Percentiles rank a stretch among this genome's conserved stretches.
These are phyloP conservation scores for Nymphalis polychloros DNA, from an alignment of 2,888 invertebrate species.

Conservation along the genomic window DNA sequence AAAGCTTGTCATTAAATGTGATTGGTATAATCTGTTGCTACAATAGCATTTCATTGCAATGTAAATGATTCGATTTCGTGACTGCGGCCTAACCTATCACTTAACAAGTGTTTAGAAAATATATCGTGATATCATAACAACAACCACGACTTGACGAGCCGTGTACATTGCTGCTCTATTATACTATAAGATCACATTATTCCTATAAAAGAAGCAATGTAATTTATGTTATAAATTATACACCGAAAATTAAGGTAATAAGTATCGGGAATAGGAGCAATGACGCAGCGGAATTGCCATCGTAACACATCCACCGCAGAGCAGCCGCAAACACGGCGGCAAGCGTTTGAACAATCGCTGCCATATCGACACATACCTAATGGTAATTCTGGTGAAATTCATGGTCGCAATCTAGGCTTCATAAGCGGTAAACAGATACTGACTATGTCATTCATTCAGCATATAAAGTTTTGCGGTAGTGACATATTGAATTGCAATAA, in stretches of 20 bases:
- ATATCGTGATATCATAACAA: constrained; percentile 25
- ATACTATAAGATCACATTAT: neutral
- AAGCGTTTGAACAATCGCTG: constrained; percentile 65
- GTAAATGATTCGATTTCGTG: constrained; percentile 42
- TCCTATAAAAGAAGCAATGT: constrained; percentile 21
- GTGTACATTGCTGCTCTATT: constrained; percentile 42
- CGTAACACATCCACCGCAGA: constrained; percentile 65
- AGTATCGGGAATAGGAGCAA: constrained; percentile 45
- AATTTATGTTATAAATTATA: constrained; percentile 32
- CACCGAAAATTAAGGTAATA: constrained; percentile 45
- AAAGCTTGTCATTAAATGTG: neutral
- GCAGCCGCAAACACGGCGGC: constrained; percentile 60
- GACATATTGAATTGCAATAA: constrained; percentile 27
- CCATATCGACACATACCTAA: constrained; percentile 56
- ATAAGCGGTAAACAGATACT: constrained; percentile 42
- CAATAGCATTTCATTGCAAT: constrained; percentile 27
- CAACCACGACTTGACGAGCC: constrained; percentile 9
- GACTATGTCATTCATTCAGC: constrained; percentile 35
- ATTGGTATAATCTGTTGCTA: neutral
- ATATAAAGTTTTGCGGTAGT: constrained; percentile 37
- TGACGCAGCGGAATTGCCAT: constrained; percentile 58
- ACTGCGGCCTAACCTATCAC: constrained; percentile 46
- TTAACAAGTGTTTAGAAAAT: constrained; percentile 46
- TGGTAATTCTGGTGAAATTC: constrained; percentile 44
- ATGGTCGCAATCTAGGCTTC: constrained; percentile 42